A percentile compares a stretch with the other conserved stretches of the same genome.
Conservation (phyloP, 1,140 invertebrate genomes). For the Leptopilina clavipes region DNA sequence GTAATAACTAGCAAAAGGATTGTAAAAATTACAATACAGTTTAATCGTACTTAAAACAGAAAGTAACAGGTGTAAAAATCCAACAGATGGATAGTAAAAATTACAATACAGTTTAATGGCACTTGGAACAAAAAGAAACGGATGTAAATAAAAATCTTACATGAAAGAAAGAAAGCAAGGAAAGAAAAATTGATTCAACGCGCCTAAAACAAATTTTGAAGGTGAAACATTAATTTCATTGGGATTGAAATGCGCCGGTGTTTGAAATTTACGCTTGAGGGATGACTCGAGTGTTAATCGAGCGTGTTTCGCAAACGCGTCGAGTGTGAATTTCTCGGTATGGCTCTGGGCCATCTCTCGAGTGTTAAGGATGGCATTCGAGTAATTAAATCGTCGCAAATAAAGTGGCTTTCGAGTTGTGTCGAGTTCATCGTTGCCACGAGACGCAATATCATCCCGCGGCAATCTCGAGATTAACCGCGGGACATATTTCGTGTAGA, state of each 20-base stretch:
- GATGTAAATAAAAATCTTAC: too few species aligned
- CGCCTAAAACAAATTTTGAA: background rate
- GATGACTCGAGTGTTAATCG: constrained; percentile 22
- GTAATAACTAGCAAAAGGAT: too few species aligned
- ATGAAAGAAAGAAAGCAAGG: too few species aligned
- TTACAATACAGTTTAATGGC: too few species aligned
- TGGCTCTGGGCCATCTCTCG: constrained; percentile 44
- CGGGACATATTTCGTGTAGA: constrained; percentile 38
- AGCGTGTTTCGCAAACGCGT: constrained; percentile 25
- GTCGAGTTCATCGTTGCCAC: constrained; percentile 38
- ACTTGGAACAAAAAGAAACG: too few species aligned
- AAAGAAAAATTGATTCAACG: too few species aligned
- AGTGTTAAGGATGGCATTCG: constrained; percentile 40
- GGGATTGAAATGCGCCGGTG: background rate
- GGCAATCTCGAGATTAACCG: constrained; percentile 55
- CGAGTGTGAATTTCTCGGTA: constrained; percentile 24
- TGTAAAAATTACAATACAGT: too few species aligned
- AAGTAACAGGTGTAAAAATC: too few species aligned
- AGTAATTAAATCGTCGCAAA: constrained; percentile 66
- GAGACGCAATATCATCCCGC: constrained; percentile 41
- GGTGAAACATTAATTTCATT: background rate
- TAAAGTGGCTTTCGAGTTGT: constrained; percentile 52
- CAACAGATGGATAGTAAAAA: too few species aligned
- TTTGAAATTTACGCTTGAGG: constrained; percentile 10
- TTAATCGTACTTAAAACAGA: too few species aligned